phyloP scores from a whole-genome alignment of 2,888 invertebrate species.

The Thalpophila matura region DNA sequence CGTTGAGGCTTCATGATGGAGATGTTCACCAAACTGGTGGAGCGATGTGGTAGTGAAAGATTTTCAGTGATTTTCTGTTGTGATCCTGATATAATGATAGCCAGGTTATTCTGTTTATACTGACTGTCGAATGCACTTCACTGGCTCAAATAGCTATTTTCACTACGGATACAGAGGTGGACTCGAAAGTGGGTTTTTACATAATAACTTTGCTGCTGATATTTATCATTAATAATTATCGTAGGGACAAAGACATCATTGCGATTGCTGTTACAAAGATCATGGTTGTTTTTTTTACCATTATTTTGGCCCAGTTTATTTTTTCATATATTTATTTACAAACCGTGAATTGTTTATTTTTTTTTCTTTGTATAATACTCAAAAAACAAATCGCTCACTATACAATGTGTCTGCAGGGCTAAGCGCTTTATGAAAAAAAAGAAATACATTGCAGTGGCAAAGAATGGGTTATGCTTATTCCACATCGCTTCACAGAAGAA shows the following conservation, averaged over 20 bases:
- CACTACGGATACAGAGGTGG: conserved; percentile 6
- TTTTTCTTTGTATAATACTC: conserved; percentile 22
- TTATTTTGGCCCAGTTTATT: neutral
- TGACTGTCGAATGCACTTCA: neutral
- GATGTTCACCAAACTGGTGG: conserved; percentile 45
- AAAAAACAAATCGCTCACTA: neutral
- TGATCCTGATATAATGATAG: conserved; percentile 18
- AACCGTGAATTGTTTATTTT: neutral
- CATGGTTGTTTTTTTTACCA: neutral
- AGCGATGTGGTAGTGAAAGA: conserved; percentile 43
- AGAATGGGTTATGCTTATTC: neutral
- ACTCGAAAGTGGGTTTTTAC: conserved; percentile 10
- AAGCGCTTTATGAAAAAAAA: too few relatives aligned
- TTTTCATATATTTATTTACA: neutral
- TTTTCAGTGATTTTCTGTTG: conserved; percentile 18
- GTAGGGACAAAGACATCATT: neutral
- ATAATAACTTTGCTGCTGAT: conserved; percentile 15
- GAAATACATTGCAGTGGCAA: too few relatives aligned
- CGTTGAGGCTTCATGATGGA: conserved; percentile 79
- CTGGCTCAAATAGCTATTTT: neutral
- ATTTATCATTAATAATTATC: conserved; percentile 2
- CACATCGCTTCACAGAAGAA: conserved; percentile 42
- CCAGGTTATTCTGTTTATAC: neutral
- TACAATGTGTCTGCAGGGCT: neutral
- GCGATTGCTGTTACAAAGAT: conserved; percentile 6